phyloP scores from a whole-genome alignment of 2,888 invertebrate genomes.

The Drosophila rellima region DNA sequence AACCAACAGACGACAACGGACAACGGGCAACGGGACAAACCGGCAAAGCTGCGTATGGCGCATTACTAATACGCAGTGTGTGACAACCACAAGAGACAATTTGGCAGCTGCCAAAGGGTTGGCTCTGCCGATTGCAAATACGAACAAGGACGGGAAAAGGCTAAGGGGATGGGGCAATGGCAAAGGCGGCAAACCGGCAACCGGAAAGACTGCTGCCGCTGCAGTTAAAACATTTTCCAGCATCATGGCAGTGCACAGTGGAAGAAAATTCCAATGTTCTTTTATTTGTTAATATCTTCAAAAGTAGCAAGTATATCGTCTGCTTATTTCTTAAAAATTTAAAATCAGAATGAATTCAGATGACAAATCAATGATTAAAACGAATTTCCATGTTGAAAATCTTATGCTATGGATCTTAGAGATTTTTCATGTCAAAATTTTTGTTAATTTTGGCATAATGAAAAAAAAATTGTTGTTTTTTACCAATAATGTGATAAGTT shows the following conservation, averaged over 20 bases:
- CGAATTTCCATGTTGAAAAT: no score
- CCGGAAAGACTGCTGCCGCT: constrained; percentile 67
- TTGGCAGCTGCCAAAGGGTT: constrained; percentile 82
- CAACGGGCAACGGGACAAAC: constrained; percentile 16
- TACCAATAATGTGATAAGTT: no score
- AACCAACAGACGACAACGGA: constrained; percentile 16
- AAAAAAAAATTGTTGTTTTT: no score
- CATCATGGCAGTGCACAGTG: constrained; percentile 41
- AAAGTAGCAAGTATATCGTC: no score
- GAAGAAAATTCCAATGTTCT: background rate
- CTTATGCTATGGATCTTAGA: no score
- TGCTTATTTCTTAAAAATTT: no score
- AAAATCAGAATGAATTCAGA: no score
- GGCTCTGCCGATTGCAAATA: constrained; percentile 44
- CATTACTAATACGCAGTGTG: constrained; percentile 82
- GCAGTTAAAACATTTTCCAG: constrained; percentile 74
- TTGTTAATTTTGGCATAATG: no score
- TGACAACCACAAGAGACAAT: constrained; percentile 82
- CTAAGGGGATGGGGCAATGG: constrained; percentile 13
- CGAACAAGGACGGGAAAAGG: constrained; percentile 6
- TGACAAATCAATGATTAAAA: no score
- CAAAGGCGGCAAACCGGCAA: constrained; percentile 39
- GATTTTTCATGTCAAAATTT: no score
- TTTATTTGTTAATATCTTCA: no score
- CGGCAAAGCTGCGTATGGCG: constrained; percentile 72